Evolutionary conservation across 2,888 invertebrate species (phyloP), one percentile per base, ranked within the genome.

Genomic region (Orchesella flavescens): DNA sequence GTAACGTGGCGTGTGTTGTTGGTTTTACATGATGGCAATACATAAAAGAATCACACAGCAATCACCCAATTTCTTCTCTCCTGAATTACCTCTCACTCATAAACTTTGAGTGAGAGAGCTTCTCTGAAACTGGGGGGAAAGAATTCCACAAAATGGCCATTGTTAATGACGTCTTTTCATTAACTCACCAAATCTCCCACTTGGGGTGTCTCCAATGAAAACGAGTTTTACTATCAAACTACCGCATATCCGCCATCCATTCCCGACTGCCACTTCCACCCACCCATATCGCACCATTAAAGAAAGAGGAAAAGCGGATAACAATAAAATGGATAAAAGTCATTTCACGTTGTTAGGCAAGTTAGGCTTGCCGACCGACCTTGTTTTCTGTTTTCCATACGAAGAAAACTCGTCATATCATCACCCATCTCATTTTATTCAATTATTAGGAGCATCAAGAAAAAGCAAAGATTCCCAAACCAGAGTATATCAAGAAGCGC

Each of bases 161-260:
- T 65, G 65, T 65, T 65, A 65, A 65, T 43, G 43, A 43, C 65
- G 65, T 13, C 65, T 43, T 65, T 65, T 65, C 65, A 65, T 65
- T 65, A 65, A 65, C 34, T 65, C 65, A 3, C 65, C 65, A 34
- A 65, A 65, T 65, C 24, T 65, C 65, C 65, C 78, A 78, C 78
- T 78, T 78, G 78, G 78, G 78, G 71, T 78, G 59, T 78, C 78
- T 63, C 71, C 69, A 71, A 69, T 71, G 69, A 49, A 78, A 78
- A 78, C 63, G 78, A 78, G 78, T 1, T 59, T 73, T n/a, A n/a
- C n/a, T n/a, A n/a, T n/a, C n/a, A n/a, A n/a, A n/a, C n/a, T n/a
- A n/a, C n/a, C n/a, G n/a, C n/a, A n/a, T n/a, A n/a, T n/a, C n/a
- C n/a, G n/a, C n/a, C n/a, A n/a, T n/a, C n/a, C n/a, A n/a, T n/a